These are phyloP conservation scores for Tamandua tetradactyla DNA, from an alignment of 2,797 vertebrate species.

Conservation along the genomic window DNA sequence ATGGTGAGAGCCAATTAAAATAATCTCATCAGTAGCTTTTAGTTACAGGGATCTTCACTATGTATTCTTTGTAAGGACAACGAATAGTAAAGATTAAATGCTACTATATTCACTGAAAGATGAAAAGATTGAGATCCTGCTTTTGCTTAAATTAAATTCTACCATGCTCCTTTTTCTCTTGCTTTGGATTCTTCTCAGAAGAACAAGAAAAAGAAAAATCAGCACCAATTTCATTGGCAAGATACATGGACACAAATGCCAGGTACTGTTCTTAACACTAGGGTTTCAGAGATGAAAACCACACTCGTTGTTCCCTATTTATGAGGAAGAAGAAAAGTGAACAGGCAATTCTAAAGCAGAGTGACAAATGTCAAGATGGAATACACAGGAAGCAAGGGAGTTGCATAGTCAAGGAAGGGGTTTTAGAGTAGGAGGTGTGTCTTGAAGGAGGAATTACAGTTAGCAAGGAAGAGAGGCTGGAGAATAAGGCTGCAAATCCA, in stretches of 20 bases:
- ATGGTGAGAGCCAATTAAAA: conserved; percentile 22
- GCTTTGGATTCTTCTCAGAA: conserved; percentile 32
- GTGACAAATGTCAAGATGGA: fast-evolving
- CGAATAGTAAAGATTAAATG: background rate
- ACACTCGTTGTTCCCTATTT: background rate
- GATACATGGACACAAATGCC: background rate
- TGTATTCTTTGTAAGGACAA: conserved; percentile 40
- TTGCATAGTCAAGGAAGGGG: background rate
- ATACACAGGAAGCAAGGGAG: background rate
- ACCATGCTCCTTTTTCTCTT: conserved; percentile 62
- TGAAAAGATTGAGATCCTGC: background rate
- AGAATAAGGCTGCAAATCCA: background rate
- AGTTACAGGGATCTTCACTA: background rate
- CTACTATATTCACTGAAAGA: background rate
- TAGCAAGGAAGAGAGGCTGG: background rate
- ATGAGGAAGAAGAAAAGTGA: background rate
- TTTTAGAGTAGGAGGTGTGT: background rate
- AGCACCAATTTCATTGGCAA: conserved; percentile 52
- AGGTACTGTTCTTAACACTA: background rate
- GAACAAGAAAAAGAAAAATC: conserved; percentile 44
- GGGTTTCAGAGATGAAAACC: conserved; percentile 5
- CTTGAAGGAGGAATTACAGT: background rate
- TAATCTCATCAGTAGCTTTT: conserved; percentile 19
- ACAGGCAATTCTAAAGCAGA: background rate
- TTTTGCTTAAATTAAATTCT: conserved; percentile 56